These are phyloP conservation scores for Amiota communis DNA, from an alignment of 2,888 invertebrate genomes.

Conservation along the genomic window DNA sequence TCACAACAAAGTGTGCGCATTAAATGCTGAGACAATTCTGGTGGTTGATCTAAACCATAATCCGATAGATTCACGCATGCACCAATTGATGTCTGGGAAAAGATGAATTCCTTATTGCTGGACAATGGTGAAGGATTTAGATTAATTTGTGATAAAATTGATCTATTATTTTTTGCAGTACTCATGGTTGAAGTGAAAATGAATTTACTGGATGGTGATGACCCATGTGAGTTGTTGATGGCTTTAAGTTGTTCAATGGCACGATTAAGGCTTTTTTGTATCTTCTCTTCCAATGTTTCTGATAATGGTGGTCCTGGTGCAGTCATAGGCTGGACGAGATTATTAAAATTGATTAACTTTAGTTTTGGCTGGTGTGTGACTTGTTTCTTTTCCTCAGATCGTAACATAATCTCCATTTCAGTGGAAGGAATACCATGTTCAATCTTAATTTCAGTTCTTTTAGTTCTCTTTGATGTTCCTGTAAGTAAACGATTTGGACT, in stretches of 20 bases:
- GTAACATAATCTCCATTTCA: too few species aligned
- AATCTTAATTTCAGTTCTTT: background rate
- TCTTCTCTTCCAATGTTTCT: background rate
- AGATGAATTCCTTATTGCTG: background rate
- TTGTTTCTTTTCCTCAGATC: too few species aligned
- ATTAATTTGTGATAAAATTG: background rate
- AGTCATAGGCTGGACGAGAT: background rate
- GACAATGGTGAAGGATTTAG: conserved; percentile 5
- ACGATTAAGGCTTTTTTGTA: background rate
- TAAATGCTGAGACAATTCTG: background rate
- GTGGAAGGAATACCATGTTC: background rate
- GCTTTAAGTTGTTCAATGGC: background rate
- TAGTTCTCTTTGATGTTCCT: background rate
- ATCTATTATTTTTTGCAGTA: background rate
- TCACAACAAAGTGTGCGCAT: background rate
- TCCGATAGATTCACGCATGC: background rate
- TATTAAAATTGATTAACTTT: too few species aligned
- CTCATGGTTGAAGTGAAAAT: conserved; percentile 1
- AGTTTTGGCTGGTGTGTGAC: too few species aligned
- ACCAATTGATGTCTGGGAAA: background rate
- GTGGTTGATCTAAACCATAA: conserved; percentile 1
- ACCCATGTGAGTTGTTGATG: background rate
- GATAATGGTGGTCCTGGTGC: background rate
- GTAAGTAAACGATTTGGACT: background rate
- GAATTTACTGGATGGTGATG: background rate